Evolutionary conservation across 2,797 vertebrate genomes (phyloP).

Genomic region (Syngnathus acus): DNA sequence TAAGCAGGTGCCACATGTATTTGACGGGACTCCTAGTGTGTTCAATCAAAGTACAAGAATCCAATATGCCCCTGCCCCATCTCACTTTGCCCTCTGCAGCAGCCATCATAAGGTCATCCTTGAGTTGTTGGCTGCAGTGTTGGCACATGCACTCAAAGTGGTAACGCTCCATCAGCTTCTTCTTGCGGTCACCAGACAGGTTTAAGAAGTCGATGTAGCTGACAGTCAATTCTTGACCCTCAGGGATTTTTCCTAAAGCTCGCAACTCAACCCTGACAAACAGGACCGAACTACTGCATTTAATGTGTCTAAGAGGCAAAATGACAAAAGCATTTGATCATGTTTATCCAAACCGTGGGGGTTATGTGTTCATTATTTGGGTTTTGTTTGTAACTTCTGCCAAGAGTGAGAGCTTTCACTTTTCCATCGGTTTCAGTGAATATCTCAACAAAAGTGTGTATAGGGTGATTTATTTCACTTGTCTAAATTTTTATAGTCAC

Average conservation of each 20-base stretch:
- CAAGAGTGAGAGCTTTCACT: too few relatives aligned
- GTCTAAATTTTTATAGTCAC: too few relatives aligned
- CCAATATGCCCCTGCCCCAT: too few relatives aligned
- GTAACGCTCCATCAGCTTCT: slow-evolving; percentile 79
- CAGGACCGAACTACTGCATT: slow-evolving; percentile 8
- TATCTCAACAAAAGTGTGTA: too few relatives aligned
- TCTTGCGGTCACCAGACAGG: slow-evolving; percentile 76
- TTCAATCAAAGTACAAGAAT: background rate
- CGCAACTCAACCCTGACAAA: slow-evolving; percentile 84
- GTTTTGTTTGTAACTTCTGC: too few relatives aligned
- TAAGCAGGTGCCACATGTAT: background rate
- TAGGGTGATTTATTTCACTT: too few relatives aligned
- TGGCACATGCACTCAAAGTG: slow-evolving; percentile 84
- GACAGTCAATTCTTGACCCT: slow-evolving; percentile 82
- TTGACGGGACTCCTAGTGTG: background rate
- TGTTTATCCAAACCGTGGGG: background rate
- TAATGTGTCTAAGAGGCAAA: background rate
- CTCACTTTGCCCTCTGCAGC: slow-evolving; percentile 75
- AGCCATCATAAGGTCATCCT: slow-evolving; percentile 80
- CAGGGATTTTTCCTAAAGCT: slow-evolving; percentile 73
- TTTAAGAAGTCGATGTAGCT: slow-evolving; percentile 90
- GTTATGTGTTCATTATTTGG: too few relatives aligned
- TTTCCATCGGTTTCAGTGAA: too few relatives aligned
- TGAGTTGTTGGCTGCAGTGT: slow-evolving; percentile 76
- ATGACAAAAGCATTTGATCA: background rate